phyloP scores from a whole-genome alignment of 2,888 invertebrate genomes.

The Amblyteles armatorius region DNA sequence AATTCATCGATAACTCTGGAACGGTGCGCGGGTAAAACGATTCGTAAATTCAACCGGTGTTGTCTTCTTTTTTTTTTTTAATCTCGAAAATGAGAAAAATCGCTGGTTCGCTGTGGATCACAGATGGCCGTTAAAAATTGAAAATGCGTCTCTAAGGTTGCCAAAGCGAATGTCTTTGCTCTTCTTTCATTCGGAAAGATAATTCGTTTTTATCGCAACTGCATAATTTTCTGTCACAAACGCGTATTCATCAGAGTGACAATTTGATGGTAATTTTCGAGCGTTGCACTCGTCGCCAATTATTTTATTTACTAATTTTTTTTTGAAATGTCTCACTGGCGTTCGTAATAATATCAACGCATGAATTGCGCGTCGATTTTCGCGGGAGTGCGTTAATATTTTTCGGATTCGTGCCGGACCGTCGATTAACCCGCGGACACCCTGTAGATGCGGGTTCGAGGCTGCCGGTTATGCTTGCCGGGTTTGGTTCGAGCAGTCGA shows the following conservation, averaged over 20 bases:
- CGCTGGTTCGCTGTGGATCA: neutral
- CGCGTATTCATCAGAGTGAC: too few species aligned
- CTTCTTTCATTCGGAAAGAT: too few species aligned
- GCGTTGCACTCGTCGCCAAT: too few species aligned
- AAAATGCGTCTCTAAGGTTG: too few species aligned
- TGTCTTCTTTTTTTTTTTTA: too few species aligned
- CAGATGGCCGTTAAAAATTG: neutral
- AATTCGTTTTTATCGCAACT: too few species aligned
- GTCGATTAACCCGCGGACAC: constrained; percentile 61
- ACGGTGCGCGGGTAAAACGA: neutral
- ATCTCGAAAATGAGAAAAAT: neutral
- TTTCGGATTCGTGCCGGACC: constrained; percentile 53
- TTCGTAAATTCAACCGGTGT: neutral
- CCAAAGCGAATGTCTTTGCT: too few species aligned
- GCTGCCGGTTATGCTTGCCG: constrained; percentile 65
- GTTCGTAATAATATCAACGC: neutral
- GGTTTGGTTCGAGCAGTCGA: constrained; percentile 67
- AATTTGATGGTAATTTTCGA: too few species aligned
- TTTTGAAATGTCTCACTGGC: neutral
- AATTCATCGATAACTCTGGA: neutral
- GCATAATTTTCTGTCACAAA: too few species aligned
- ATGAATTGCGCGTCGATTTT: neutral
- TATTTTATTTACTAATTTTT: too few species aligned
- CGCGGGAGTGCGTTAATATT: constrained; percentile 5
- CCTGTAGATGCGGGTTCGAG: constrained; percentile 48